Percentiles rank a stretch among this genome's conserved stretches.
Conservation (phyloP, 2,888 invertebrate species). For the Hydrotaea diabolus region DNA sequence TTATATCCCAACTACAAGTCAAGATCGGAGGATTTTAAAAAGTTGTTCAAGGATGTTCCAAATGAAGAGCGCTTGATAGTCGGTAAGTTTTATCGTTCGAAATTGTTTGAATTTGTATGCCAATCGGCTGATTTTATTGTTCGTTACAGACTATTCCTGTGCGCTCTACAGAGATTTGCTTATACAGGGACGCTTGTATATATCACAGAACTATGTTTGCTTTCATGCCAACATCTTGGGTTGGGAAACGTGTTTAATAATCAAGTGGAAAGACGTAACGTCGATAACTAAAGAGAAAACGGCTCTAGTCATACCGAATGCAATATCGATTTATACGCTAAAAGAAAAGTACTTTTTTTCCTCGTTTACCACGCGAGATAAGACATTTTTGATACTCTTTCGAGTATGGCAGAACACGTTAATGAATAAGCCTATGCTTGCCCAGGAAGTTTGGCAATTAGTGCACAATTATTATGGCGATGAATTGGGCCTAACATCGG, state of each 20-base stretch:
- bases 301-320: conserved; percentile 96
- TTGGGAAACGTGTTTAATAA: conserved; percentile 94
- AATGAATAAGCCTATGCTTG: conserved; percentile 92
- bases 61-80: conserved; percentile 95
- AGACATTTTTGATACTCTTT: conserved; percentile 97
- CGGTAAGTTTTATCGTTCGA: conserved; percentile 83
- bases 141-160: conserved; percentile 93
- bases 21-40: conserved; percentile 94
- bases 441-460: conserved; percentile 93
- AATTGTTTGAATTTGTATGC: too few relatives aligned
- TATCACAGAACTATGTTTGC: conserved; percentile 96
- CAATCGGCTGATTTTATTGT: background rate
- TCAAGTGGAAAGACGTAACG: conserved; percentile 94
- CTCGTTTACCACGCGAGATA: conserved; percentile 96
- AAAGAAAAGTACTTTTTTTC: conserved; percentile 95
- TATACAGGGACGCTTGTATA: conserved; percentile 96
- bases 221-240: conserved; percentile 99
- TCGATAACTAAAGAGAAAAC: conserved; percentile 97
- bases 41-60: conserved; percentile 95
- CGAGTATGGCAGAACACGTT: conserved; percentile 97
- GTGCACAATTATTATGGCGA: conserved; percentile 97
- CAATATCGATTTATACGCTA: conserved; percentile 91
- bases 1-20: conserved; percentile 96
- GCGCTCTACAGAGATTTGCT: conserved; percentile 97
- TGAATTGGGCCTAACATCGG: conserved; percentile 94